These are phyloP conservation scores for Boulengeromyrus knoepffleri DNA, from an alignment of 2,113 vertebrate genomes.

Conservation along the genomic window DNA sequence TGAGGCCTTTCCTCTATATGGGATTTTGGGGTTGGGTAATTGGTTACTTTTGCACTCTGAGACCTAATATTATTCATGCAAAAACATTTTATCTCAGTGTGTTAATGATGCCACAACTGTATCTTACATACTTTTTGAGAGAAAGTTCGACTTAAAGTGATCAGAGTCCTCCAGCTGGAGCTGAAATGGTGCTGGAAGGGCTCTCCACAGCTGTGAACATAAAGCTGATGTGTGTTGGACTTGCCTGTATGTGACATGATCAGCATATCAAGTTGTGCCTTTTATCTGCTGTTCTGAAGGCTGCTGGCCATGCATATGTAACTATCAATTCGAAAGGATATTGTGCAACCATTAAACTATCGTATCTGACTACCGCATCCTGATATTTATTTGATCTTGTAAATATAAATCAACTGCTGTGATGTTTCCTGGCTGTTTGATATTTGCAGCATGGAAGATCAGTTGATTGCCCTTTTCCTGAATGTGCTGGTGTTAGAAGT, in stretches of 20 bases:
- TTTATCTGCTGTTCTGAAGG: background rate
- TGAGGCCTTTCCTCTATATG: background rate
- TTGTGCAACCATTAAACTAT: constrained; percentile 3
- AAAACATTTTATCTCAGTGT: background rate
- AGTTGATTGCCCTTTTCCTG: background rate
- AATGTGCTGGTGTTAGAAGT: background rate
- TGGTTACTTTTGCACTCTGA: background rate
- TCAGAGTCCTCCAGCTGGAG: background rate
- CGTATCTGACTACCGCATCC: background rate
- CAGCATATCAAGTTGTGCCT: background rate
- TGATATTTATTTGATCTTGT: background rate
- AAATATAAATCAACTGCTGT: background rate
- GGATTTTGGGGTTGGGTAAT: background rate
- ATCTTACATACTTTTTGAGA: background rate
- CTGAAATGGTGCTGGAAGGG: background rate
- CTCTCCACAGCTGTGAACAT: background rate
- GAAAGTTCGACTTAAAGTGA: background rate
- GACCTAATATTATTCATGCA: background rate
- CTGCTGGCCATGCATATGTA: constrained; percentile 1
- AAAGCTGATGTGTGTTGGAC: background rate
- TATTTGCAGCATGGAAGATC: background rate
- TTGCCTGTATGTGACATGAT: background rate
- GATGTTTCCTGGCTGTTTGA: background rate
- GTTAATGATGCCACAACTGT: background rate
- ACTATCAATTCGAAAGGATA: background rate